Conservation (phyloP, 2,888 invertebrate species). For the Hedychridium roseum region DNA sequence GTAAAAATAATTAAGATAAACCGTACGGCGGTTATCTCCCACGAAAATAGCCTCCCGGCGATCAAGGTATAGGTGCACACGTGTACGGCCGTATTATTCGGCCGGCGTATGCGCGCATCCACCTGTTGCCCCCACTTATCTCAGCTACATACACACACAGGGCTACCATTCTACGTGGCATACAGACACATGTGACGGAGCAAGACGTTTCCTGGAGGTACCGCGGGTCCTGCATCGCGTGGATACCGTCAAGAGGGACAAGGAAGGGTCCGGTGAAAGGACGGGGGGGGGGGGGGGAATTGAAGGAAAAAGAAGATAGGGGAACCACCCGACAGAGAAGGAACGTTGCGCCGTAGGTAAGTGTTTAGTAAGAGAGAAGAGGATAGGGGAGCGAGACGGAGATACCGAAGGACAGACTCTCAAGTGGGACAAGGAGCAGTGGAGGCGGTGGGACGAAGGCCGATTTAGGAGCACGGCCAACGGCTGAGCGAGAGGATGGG, state of each 20-base stretch:
- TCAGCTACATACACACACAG: slow-evolving; percentile 10
- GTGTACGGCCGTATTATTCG: slow-evolving; percentile 33
- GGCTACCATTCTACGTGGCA: too few species aligned
- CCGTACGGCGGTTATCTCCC: slow-evolving; percentile 15
- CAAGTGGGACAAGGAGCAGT: slow-evolving; percentile 12
- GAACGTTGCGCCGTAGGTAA: too few species aligned
- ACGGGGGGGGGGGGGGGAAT: slow-evolving; percentile 11
- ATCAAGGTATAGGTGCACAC: not conserved
- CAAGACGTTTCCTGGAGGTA: slow-evolving; percentile 33
- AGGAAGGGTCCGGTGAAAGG: slow-evolving; percentile 15
- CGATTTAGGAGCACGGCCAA: slow-evolving; percentile 9
- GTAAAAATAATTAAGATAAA: slow-evolving; percentile 33
- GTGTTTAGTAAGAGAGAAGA: slow-evolving; percentile 9
- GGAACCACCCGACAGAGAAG: slow-evolving; percentile 13
- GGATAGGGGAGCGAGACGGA: slow-evolving; percentile 14
- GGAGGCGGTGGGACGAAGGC: slow-evolving; percentile 15
- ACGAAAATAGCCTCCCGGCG: slow-evolving; percentile 7
- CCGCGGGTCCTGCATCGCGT: slow-evolving; percentile 23
- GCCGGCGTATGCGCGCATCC: slow-evolving; percentile 35
- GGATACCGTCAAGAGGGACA: slow-evolving; percentile 17
- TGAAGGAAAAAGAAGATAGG: slow-evolving; percentile 13
- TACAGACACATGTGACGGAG: slow-evolving; percentile 1
- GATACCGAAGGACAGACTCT: slow-evolving; percentile 12
- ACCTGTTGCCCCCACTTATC: slow-evolving; percentile 52
- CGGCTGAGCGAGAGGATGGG: slow-evolving; percentile 20